phyloP scores from a whole-genome alignment of 2,797 vertebrate genomes.

The Botia kubotai region DNA sequence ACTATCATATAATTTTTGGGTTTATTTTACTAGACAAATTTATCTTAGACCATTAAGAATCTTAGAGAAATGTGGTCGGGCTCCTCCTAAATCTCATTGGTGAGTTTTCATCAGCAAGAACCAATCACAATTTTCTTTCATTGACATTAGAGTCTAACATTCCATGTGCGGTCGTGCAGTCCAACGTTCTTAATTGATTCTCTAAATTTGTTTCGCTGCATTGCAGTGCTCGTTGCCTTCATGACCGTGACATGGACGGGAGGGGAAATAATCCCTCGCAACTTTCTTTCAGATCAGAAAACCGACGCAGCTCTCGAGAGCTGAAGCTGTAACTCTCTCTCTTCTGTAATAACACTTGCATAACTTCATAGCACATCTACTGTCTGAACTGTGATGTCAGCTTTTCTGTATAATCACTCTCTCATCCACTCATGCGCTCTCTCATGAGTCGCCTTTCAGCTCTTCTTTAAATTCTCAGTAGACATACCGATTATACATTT shows the following conservation, averaged over 20 bases:
- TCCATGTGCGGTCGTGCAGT: constrained; percentile 49
- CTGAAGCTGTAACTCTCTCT: constrained; percentile 1
- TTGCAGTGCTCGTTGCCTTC: constrained; percentile 76
- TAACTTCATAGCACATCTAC: constrained; percentile 43
- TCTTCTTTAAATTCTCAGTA: neutral
- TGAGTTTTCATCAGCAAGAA: neutral
- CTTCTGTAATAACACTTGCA: constrained; percentile 28
- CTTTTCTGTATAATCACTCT: constrained; percentile 11
- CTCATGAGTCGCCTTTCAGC: neutral
- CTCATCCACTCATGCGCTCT: neutral
- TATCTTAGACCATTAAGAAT: too few species aligned
- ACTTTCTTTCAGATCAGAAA: constrained; percentile 46
- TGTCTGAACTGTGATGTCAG: constrained; percentile 32
- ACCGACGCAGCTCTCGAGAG: neutral
- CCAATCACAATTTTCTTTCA: constrained; percentile 5
- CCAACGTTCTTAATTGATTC: constrained; percentile 68
- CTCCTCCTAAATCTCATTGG: too few species aligned
- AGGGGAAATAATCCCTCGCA: constrained; percentile 42
- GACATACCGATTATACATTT: neutral
- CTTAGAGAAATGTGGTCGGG: neutral
- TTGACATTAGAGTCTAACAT: constrained; percentile 12
- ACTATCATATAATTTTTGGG: too few species aligned
- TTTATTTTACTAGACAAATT: too few species aligned
- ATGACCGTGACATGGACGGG: constrained; percentile 62
- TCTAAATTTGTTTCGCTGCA: constrained; percentile 80